Evolutionary conservation across 2,113 vertebrate genomes (phyloP).

Genomic region (Dipodomys stephensi): DNA sequence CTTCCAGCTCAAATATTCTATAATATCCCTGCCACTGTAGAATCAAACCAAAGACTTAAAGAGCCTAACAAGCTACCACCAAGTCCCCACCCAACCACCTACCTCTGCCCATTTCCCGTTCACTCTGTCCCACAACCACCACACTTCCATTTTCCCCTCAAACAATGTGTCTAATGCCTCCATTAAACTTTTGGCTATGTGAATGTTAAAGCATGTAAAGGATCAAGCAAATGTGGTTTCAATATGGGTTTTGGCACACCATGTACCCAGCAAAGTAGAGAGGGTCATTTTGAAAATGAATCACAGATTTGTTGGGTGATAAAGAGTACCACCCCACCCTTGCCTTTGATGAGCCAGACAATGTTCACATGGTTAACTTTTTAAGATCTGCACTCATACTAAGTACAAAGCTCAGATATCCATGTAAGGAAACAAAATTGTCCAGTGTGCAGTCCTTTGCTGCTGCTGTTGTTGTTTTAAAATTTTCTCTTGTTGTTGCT

Average conservation of each 20-base stretch:
- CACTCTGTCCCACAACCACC: background rate
- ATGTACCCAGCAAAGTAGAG: slow-evolving; percentile 65
- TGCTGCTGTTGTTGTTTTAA: too few relatives aligned
- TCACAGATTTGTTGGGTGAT: slow-evolving; percentile 64
- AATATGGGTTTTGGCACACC: slow-evolving; percentile 61
- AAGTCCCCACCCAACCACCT: background rate
- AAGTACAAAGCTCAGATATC: slow-evolving; percentile 41
- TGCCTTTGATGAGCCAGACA: slow-evolving; percentile 10
- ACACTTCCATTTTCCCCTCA: background rate
- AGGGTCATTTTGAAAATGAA: slow-evolving; percentile 66
- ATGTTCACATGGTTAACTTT: slow-evolving; percentile 14
- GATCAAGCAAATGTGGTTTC: slow-evolving; percentile 77
- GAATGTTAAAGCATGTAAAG: slow-evolving; percentile 28
- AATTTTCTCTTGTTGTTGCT: slow-evolving; percentile 42
- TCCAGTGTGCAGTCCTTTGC: slow-evolving; percentile 31
- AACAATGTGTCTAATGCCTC: background rate
- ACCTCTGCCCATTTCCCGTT: background rate
- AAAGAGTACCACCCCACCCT: slow-evolving; percentile 45
- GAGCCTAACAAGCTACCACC: background rate
- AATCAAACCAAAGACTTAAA: background rate
- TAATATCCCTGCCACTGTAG: background rate
- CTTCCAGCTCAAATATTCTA: background rate
- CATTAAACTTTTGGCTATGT: slow-evolving; percentile 44
- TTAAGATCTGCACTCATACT: slow-evolving; percentile 53
- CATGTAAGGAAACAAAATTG: slow-evolving; percentile 46